A percentile compares a stretch with the other conserved stretches of the same genome.
Evolutionary conservation across 1,140 invertebrate genomes (phyloP).

Genomic region (Eubasilissa regina): DNA sequence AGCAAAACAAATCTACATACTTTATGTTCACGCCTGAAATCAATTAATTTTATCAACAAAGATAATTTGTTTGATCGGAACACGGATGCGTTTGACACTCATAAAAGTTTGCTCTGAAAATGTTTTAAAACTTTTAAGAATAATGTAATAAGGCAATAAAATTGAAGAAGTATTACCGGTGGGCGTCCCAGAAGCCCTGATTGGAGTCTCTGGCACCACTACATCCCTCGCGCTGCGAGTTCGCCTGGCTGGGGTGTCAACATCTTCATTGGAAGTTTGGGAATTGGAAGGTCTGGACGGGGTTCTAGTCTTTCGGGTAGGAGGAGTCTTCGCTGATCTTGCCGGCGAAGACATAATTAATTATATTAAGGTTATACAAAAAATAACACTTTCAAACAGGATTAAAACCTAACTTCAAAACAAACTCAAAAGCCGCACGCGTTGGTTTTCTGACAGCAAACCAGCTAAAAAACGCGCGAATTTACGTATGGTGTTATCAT

Average conservation of each 20-base stretch:
- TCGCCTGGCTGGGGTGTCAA: conserved; percentile 45
- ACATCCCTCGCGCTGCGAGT: conserved; percentile 26
- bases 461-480: conserved; percentile 38
- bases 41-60: no score
- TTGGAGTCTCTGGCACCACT: conserved; percentile 49
- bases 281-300: conserved; percentile 5
- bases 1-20: no score
- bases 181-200: conserved; percentile 28
- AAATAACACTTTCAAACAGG: neutral
- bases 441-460: conserved; percentile 19
- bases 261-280: conserved; percentile 31
- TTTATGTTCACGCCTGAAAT: no score
- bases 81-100: no score
- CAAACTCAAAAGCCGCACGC: conserved; percentile 5
- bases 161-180: conserved; percentile 13
- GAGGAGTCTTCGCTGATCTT: conserved; percentile 39
- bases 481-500: neutral
- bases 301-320: conserved; percentile 22
- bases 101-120: no score
- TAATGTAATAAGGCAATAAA: no score
- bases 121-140: no score
- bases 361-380: neutral
- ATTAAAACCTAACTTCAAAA: neutral
- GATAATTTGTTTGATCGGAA: no score
- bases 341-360: conserved; percentile 47